These are phyloP conservation scores for Zaprionus africanus DNA, from an alignment of 1,140 invertebrate species.

Conservation along the genomic window DNA sequence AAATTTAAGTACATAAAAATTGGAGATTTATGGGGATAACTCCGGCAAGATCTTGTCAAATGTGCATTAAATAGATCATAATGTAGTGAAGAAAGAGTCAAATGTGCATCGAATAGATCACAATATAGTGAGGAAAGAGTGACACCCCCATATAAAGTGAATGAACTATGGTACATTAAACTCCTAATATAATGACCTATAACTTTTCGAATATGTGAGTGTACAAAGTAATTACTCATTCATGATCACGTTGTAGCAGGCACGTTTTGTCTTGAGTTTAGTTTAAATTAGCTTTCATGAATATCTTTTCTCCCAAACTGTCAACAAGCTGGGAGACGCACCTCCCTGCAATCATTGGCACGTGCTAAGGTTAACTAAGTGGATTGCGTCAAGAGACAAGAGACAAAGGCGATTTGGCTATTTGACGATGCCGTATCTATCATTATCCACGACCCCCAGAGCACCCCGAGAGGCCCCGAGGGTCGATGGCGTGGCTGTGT, in stretches of 20 bases:
- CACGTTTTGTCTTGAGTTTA: not conserved
- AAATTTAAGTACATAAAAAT: not conserved
- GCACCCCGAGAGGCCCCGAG: conserved; percentile 46
- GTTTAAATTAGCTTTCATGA: conserved; percentile 15
- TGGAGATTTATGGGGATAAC: conserved; percentile 2
- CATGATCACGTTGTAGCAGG: conserved; percentile 1
- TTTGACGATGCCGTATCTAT: conserved; percentile 46
- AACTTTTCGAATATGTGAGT: not conserved
- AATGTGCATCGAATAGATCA: not conserved
- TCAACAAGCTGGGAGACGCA: conserved; percentile 51
- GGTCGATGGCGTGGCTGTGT: conserved; percentile 70
- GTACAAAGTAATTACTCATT: not conserved
- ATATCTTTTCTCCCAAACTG: not conserved
- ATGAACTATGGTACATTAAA: conserved; percentile 6
- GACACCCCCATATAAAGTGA: not conserved
- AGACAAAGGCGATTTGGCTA: conserved; percentile 56
- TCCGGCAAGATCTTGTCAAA: conserved; percentile 1
- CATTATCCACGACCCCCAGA: conserved; percentile 61
- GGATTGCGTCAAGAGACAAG: conserved; percentile 49
- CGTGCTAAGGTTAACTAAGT: conserved; percentile 73
- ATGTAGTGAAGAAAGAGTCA: not conserved
- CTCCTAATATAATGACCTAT: not conserved
- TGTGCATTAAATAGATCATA: not conserved
- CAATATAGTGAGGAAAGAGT: not conserved
- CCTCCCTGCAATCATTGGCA: conserved; percentile 68